phyloP scores from a whole-genome alignment of 53 echinoderm and acorn worm species.

The Crossaster papposus region DNA sequence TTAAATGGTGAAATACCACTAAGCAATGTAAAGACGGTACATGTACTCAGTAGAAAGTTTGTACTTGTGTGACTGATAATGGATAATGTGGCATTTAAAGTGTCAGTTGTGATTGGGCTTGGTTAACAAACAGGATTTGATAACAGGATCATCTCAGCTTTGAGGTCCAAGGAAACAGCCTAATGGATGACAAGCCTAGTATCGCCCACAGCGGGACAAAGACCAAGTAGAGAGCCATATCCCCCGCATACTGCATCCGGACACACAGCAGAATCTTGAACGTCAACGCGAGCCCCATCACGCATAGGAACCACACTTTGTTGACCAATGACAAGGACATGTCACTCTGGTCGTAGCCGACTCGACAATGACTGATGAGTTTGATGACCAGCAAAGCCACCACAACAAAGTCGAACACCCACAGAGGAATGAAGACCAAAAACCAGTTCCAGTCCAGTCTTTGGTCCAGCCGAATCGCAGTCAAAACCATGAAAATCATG shows the following conservation, averaged over 20 bases:
- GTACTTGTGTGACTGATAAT: too few species aligned
- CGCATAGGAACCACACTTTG: constrained; percentile 76
- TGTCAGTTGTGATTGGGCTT: too few species aligned
- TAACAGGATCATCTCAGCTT: constrained; percentile 33
- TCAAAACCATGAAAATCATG: constrained; percentile 76
- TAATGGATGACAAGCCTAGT: constrained; percentile 62
- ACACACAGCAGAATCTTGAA: constrained; percentile 91
- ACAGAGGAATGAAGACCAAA: constrained; percentile 86
- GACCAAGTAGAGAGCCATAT: constrained; percentile 72
- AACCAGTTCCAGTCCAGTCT: constrained; percentile 93
- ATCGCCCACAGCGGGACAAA: constrained; percentile 94
- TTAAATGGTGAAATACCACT: too few species aligned
- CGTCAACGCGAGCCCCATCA: constrained; percentile 70
- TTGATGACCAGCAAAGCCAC: constrained; percentile 67
- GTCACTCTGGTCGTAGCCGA: constrained; percentile 76
- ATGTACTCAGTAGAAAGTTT: too few species aligned
- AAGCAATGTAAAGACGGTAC: too few species aligned
- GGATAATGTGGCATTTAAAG: too few species aligned
- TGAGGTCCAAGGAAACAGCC: constrained; percentile 80
- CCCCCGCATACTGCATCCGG: constrained; percentile 69
- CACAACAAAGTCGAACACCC: constrained; percentile 82
- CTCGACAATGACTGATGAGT: constrained; percentile 78
- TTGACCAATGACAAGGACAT: constrained; percentile 67
- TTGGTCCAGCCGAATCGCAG: constrained; percentile 78
- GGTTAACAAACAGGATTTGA: neutral